These are phyloP conservation scores for Clitarchus hookeri DNA, from an alignment of 2,888 invertebrate species.

Conservation along the genomic window DNA sequence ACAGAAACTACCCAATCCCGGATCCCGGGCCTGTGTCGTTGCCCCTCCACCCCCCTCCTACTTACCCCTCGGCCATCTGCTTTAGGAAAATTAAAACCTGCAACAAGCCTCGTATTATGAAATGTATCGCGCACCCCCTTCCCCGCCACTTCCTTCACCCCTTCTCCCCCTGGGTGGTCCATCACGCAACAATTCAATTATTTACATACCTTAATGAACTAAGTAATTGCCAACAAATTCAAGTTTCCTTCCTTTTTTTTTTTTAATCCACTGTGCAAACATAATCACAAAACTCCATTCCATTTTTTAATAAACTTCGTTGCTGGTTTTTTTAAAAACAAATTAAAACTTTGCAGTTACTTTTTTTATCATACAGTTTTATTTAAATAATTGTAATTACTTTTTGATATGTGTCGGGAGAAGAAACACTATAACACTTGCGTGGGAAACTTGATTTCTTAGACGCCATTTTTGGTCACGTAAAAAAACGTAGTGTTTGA, in stretches of 20 bases:
- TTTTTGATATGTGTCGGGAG: background rate
- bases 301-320: background rate
- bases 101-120: background rate
- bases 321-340: background rate
- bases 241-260: background rate
- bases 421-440: background rate
- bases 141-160: constrained; percentile 1
- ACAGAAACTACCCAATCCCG: constrained; percentile 1
- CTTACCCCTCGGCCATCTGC: background rate
- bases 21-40: background rate
- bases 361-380: background rate
- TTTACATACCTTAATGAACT: background rate
- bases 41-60: background rate
- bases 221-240: background rate
- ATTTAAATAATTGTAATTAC: background rate
- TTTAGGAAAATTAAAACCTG: constrained; percentile 14
- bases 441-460: background rate
- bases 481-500: no score
- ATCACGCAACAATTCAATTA: background rate
- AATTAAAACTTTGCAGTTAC: background rate
- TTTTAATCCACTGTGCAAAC: background rate
- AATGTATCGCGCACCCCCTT: constrained; percentile 15
- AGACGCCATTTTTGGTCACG: no score
- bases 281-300: background rate
- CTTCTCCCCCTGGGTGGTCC: background rate